Base-by-base conservation (phyloP, 2,797 vertebrate species). In the Melanotaenia boesemani region DNA sequence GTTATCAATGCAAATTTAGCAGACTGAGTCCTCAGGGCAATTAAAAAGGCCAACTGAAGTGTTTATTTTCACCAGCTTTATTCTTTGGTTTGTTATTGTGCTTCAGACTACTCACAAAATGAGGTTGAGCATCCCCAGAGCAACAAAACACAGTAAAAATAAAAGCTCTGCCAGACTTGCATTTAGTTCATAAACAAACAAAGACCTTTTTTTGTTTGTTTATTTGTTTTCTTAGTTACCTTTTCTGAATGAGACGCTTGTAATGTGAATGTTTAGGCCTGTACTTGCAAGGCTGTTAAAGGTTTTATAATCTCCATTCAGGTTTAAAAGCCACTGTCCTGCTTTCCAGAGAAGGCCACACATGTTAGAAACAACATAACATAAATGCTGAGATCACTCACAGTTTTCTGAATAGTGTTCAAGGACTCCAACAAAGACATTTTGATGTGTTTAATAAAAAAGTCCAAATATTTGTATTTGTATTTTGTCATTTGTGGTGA, bases 321-420 rank as follows among this genome's bases (percentile, higher is more conserved):
- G 24, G 37, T 59, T 70, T 77, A 71, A 86, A 82, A 85, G 7
- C 28, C 52, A 65, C 15, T 26, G 46, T 82, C 16, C 62, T 77
- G 60, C 55, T 74, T 67, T 44, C 72, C 13, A 46, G 39, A 36
- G 20, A 44, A 41, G 24, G 12, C 9, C 15, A 54, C 36, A 24
- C 7, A 6, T 30, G 2, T 28, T n/a, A 36, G 58, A 6, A 41
- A 24, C 13, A 16, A 44, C 44, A 20, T 32, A 11, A 30, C 20
- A 63, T 56, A n/a, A 5, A 52, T 22, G 22, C 34, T 63, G 1
- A 64, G 5, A 39, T 32, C 12, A 4, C 20, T 41, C 37, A 41
- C 24, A 39, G 1, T 41, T 18, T n/a, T 34, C 46, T 30, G 18
- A 20, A 32, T 36, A 24, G 52, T 54, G 26, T 79, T 61, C 30